Evolutionary conservation across 2,888 invertebrate species (phyloP).

Genomic region (Acleris emargana): DNA sequence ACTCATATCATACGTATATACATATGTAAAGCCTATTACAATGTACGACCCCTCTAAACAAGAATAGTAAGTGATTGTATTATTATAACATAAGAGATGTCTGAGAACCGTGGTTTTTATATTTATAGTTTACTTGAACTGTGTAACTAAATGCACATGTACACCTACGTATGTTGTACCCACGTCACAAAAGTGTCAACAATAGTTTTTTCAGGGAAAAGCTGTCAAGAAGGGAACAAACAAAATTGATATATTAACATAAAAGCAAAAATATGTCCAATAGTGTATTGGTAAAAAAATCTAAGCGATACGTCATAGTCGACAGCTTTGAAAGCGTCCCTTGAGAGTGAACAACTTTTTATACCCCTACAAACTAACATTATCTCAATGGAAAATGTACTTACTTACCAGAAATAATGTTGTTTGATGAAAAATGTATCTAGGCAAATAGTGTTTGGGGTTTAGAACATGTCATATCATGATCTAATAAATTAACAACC

Average conservation of each 20-base stretch:
- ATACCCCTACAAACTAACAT: conserved; percentile 28
- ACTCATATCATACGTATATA: too few species aligned
- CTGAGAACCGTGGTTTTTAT: too few species aligned
- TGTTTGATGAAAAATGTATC: neutral
- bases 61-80: too few species aligned
- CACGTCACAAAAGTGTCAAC: conserved; percentile 55
- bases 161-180: conserved; percentile 40
- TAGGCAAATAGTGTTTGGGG: too few species aligned
- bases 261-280: conserved; percentile 82
- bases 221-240: conserved; percentile 65
- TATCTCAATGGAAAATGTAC: conserved; percentile 23
- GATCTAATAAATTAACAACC: too few species aligned
- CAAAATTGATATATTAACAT: conserved; percentile 80
- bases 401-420: neutral
- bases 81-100: too few species aligned
- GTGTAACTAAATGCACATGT: neutral
- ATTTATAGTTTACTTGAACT: neutral
- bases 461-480: too few species aligned
- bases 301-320: conserved; percentile 80
- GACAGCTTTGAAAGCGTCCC: conserved; percentile 58
- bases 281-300: conserved; percentile 73
- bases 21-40: too few species aligned
- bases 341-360: conserved; percentile 30
- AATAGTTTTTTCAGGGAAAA: conserved; percentile 50
- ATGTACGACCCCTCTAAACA: too few species aligned